Evolutionary conservation across 2,888 invertebrate genomes (phyloP).

Genomic region (Cremastobaeus sp.): DNA sequence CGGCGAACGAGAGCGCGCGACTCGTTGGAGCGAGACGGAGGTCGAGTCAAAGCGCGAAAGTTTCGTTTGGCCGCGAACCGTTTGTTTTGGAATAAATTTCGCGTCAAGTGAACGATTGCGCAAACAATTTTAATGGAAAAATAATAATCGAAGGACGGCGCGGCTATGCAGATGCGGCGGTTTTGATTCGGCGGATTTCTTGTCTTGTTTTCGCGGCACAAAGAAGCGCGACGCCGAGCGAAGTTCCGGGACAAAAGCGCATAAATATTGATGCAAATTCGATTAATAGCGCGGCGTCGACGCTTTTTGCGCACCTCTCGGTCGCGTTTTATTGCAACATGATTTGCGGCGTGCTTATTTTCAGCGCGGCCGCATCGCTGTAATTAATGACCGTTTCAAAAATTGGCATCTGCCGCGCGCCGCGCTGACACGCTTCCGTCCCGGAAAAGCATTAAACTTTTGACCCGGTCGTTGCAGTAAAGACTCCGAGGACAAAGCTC

Average conservation of each 20-base stretch:
- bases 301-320: constrained; percentile 2
- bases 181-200: constrained; percentile 7
- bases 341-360: constrained; percentile 49
- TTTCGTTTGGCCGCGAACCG: not conserved
- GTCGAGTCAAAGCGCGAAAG: constrained; percentile 2
- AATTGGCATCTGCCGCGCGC: constrained; percentile 45
- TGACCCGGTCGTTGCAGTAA: constrained; percentile 26
- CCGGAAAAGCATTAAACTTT: constrained; percentile 18
- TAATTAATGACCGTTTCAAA: constrained; percentile 52
- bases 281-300: constrained; percentile 16
- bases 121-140: constrained; percentile 22
- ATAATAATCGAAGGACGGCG: constrained; percentile 18
- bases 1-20: constrained; percentile 10
- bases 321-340: constrained; percentile 31
- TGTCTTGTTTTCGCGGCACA: constrained; percentile 7
- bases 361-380: constrained; percentile 14
- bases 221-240: constrained; percentile 22
- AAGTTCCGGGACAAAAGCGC: constrained; percentile 34
- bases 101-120: not conserved
- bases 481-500: constrained; percentile 9
- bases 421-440: constrained; percentile 4
- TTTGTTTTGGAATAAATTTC: constrained; percentile 18
- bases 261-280: constrained; percentile 48
- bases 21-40: constrained; percentile 3
- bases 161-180: constrained; percentile 11